These are phyloP conservation scores for Capromys pilorides DNA, from an alignment of 2,797 vertebrate genomes.

Conservation along the genomic window DNA sequence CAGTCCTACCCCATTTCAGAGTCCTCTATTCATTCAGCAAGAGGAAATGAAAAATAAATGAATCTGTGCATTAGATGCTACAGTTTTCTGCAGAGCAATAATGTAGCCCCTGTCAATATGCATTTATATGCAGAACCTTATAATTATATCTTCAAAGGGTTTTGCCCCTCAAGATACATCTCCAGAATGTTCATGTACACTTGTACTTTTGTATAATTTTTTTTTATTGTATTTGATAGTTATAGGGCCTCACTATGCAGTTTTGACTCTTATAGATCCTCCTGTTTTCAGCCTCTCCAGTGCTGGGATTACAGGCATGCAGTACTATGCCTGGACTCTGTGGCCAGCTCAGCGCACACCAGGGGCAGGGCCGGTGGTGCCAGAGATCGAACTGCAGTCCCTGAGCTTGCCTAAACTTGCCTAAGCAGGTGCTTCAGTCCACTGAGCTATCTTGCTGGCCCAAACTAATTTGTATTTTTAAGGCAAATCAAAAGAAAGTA, in stretches of 20 bases:
- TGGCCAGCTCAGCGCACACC: too few species aligned
- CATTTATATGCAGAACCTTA: neutral
- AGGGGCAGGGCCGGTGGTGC: too few species aligned
- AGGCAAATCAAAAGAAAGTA: neutral
- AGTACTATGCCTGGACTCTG: too few species aligned
- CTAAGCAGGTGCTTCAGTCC: too few species aligned
- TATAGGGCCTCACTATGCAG: too few species aligned
- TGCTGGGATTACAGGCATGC: too few species aligned
- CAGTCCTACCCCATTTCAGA: slow-evolving; percentile 42
- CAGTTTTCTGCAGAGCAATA: neutral
- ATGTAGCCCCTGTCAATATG: neutral
- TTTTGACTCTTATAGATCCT: too few species aligned
- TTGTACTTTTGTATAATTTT: neutral
- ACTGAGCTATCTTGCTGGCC: too few species aligned
- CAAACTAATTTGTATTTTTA: neutral
- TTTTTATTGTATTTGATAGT: too few species aligned
- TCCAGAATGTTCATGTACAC: rapidly evolving
- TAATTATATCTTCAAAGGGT: neutral
- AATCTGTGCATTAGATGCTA: neutral
- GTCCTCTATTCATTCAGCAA: neutral
- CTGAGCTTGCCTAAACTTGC: too few species aligned
- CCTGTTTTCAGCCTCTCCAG: too few species aligned
- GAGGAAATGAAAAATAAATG: slow-evolving; percentile 50
- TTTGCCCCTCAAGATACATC: neutral
- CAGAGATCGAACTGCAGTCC: too few species aligned